These are phyloP conservation scores for Trochalopteron elliotii DNA, from an alignment of 2,113 vertebrate species.

Conservation along the genomic window DNA sequence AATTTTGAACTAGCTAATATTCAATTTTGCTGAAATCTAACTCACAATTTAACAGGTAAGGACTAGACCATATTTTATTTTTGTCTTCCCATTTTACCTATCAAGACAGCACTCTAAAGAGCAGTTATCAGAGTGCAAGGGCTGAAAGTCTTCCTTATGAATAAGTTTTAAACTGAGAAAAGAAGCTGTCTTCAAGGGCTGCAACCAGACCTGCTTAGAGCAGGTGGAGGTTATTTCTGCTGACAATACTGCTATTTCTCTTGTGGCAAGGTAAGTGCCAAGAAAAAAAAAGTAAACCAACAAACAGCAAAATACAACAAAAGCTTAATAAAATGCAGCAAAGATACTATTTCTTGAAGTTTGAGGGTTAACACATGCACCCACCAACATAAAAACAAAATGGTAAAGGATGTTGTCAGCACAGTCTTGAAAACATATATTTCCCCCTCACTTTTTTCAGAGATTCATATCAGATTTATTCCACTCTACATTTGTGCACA, in stretches of 20 bases:
- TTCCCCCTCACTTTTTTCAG: background rate
- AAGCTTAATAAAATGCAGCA: background rate
- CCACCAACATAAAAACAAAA: background rate
- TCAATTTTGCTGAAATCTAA: background rate
- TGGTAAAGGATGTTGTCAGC: background rate
- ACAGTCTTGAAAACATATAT: background rate
- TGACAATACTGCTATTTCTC: background rate
- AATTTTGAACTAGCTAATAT: background rate
- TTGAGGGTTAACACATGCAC: background rate
- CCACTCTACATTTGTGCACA: background rate
- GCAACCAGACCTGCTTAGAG: background rate
- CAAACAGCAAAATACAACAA: background rate
- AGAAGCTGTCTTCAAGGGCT: background rate
- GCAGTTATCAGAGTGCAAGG: background rate
- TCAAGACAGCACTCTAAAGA: background rate
- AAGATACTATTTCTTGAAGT: background rate
- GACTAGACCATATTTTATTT: background rate
- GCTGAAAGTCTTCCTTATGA: background rate
- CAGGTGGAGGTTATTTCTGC: background rate
- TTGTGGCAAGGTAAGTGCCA: background rate
- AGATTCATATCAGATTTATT: background rate
- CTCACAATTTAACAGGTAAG: background rate
- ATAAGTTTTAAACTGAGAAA: background rate
- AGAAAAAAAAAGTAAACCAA: background rate
- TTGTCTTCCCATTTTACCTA: background rate